Conservation (phyloP, 2,113 vertebrate genomes). For the Panurus biarmicus region DNA sequence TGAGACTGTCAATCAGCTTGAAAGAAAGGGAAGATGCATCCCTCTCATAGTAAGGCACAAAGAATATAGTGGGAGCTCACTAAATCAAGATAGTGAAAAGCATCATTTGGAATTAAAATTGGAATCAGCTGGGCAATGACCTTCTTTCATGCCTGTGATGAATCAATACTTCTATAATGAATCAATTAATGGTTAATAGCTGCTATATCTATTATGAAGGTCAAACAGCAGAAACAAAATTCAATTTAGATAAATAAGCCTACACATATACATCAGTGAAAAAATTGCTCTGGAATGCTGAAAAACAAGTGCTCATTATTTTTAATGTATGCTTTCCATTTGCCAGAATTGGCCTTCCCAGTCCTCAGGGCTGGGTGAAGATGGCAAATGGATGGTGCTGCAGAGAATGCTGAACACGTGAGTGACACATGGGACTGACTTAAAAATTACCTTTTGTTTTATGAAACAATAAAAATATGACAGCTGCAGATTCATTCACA, state of each 20-base stretch:
- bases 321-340: constrained; percentile 25
- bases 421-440: background rate
- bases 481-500: background rate
- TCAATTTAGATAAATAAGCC: background rate
- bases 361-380: background rate
- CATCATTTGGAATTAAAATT: background rate
- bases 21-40: background rate
- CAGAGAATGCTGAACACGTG: background rate
- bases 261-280: background rate
- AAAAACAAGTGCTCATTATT: constrained; percentile 13
- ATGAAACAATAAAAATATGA: background rate
- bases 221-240: background rate
- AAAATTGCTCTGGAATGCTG: background rate
- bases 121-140: background rate
- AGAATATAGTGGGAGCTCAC: background rate
- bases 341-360: background rate
- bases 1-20: constrained; percentile 19
- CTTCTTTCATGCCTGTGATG: background rate
- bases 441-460: constrained; percentile 40
- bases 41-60: background rate
- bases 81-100: background rate
- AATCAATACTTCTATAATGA: background rate
- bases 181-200: background rate
- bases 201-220: background rate
- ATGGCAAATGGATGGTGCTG: background rate